Evolutionary conservation across 2,113 vertebrate species (phyloP).

Genomic region (Scopus umbretta): DNA sequence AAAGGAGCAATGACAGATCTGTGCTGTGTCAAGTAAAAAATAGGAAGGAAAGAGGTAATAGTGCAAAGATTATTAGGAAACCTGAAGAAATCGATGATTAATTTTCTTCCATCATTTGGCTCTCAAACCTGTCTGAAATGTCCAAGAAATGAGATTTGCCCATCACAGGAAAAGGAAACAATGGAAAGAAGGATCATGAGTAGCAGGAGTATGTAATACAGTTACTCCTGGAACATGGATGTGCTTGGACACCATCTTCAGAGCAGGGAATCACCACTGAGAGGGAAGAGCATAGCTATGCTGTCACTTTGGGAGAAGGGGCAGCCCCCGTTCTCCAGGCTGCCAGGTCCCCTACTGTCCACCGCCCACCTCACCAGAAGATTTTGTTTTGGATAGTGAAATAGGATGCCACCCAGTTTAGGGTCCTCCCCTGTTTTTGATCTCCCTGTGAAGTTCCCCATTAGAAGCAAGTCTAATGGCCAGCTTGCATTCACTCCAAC

Average conservation of each 20-base stretch:
- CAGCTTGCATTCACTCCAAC: background rate
- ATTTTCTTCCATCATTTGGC: background rate
- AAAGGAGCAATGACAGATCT: conserved; percentile 57
- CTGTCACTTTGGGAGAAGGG: background rate
- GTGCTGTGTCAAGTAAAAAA: conserved; percentile 31
- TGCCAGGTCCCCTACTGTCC: background rate
- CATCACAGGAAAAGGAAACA: background rate
- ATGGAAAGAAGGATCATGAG: background rate
- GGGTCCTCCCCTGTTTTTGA: background rate
- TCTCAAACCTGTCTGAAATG: background rate
- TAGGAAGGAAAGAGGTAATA: conserved; percentile 34
- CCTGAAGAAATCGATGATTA: background rate
- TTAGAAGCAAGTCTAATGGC: background rate
- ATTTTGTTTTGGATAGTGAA: background rate
- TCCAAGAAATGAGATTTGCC: background rate
- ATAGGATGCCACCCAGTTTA: background rate
- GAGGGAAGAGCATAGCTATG: background rate
- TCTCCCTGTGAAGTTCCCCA: background rate
- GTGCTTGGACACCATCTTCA: background rate
- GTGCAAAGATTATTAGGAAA: conserved; percentile 19
- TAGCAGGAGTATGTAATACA: background rate
- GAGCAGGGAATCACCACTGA: background rate
- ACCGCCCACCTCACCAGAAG: background rate
- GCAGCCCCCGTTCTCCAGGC: background rate
- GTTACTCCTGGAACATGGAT: background rate